These are phyloP conservation scores for Rhopalosiphum maidis DNA, from an alignment of 1,140 invertebrate species.

Conservation along the genomic window DNA sequence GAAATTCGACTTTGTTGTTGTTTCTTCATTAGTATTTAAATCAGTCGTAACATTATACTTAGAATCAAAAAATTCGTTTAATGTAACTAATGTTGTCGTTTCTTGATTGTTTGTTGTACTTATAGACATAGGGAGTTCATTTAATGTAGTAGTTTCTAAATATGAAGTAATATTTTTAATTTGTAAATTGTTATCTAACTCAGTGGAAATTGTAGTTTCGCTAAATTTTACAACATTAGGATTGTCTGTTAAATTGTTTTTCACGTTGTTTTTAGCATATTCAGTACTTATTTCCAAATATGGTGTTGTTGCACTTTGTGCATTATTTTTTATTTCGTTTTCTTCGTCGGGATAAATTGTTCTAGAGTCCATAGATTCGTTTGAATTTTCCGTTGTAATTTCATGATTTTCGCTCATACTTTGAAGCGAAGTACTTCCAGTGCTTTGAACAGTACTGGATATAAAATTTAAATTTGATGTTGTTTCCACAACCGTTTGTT, in stretches of 20 bases:
- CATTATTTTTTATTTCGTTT: constrained; percentile 5
- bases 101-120: background rate
- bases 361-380: background rate
- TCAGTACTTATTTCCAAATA: background rate
- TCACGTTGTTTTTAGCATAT: background rate
- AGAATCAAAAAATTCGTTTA: background rate
- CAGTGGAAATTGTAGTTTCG: background rate
- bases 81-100: background rate
- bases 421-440: no score
- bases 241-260: background rate
- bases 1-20: background rate
- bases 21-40: background rate
- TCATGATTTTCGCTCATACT: background rate
- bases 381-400: background rate
- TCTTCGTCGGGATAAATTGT: constrained; percentile 6
- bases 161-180: background rate
- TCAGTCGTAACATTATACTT: background rate
- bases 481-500: background rate
- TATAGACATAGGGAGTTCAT: background rate
- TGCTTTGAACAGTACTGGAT: background rate
- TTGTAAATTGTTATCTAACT: background rate
- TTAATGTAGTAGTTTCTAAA: background rate
- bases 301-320: background rate
- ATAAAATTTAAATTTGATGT: background rate
- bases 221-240: background rate